A percentile compares a stretch with the other conserved stretches of the same genome.
These are phyloP conservation scores for Ceuthmochares aereus DNA, from an alignment of 2,113 vertebrate genomes.

Conservation along the genomic window DNA sequence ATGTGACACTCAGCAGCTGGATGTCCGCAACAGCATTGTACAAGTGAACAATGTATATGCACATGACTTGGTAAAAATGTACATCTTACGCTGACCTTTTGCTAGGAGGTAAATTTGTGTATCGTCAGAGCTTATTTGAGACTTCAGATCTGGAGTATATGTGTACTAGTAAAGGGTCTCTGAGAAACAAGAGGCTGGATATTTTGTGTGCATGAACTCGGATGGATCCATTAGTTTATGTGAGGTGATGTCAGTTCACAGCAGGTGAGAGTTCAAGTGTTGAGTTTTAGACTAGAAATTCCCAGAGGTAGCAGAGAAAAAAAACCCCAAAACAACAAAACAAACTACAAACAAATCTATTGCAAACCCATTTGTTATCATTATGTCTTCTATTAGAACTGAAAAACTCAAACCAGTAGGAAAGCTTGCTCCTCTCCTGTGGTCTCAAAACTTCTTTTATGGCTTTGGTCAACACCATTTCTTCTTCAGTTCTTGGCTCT, in stretches of 20 bases:
- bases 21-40: background rate
- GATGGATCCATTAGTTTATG: background rate
- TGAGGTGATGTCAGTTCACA: background rate
- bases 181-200: background rate
- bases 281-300: background rate
- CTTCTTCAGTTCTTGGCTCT: background rate
- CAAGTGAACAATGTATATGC: background rate
- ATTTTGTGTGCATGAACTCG: background rate
- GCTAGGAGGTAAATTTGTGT: background rate
- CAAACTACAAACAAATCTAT: background rate
- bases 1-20: background rate
- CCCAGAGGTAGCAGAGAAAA: background rate
- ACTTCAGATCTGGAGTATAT: background rate
- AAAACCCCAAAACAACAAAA: background rate
- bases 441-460: background rate
- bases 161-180: background rate
- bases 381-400: background rate
- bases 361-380: background rate
- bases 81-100: background rate
- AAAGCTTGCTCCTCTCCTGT: background rate
- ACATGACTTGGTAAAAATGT: background rate
- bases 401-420: background rate
- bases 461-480: background rate
- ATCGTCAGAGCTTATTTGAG: background rate
- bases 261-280: background rate